phyloP scores from a whole-genome alignment of 2,113 vertebrate genomes.

The Myodes glareolus region DNA sequence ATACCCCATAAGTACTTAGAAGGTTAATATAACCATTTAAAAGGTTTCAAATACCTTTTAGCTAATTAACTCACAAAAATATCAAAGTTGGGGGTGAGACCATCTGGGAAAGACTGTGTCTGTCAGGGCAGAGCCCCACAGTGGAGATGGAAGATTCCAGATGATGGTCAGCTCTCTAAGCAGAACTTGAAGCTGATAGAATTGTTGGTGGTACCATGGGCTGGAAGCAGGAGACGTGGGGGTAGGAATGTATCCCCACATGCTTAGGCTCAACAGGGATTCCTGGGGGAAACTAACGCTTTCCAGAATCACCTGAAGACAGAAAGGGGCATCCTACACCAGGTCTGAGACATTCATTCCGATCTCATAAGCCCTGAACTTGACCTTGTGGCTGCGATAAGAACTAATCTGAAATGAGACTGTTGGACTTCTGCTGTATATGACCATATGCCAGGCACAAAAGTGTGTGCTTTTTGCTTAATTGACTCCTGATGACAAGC shows the following conservation, averaged over 20 bases:
- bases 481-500: not conserved
- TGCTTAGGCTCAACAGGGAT: not conserved
- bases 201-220: not conserved
- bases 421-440: not conserved
- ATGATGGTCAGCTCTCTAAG: not conserved
- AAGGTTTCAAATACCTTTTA: not conserved
- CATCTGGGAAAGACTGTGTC: not conserved
- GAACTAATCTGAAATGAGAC: not conserved
- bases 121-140: fast-evolving
- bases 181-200: not conserved
- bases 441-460: too few relatives aligned
- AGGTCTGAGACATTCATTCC: not conserved
- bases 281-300: not conserved
- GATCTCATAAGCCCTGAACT: not conserved
- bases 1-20: too few relatives aligned
- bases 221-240: too few relatives aligned
- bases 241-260: fast-evolving
- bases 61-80: not conserved
- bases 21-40: not conserved
- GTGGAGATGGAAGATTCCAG: not conserved
- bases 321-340: not conserved
- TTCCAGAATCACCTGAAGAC: not conserved
- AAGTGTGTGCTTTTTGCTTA: not conserved
- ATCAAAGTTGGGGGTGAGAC: not conserved
- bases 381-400: not conserved